phyloP scores from a whole-genome alignment of 2,797 vertebrate species.

The Crotalus adamanteus region DNA sequence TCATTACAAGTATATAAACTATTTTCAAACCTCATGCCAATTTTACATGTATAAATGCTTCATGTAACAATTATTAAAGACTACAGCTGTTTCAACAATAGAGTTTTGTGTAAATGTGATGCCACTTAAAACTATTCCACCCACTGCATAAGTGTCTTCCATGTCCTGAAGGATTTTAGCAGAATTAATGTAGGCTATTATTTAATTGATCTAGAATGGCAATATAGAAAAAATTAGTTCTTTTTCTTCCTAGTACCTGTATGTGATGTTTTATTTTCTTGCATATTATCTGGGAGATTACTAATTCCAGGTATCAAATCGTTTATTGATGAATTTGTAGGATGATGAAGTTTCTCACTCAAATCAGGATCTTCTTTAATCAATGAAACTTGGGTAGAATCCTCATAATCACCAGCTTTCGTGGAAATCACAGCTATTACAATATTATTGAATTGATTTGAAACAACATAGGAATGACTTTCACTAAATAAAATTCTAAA shows the following conservation, averaged over 20 bases:
- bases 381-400: background rate
- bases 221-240: background rate
- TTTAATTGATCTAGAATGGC: background rate
- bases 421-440: slow-evolving; percentile 4
- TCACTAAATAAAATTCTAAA: background rate
- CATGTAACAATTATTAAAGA: slow-evolving; percentile 38
- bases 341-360: background rate
- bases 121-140: background rate
- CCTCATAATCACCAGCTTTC: background rate
- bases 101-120: slow-evolving; percentile 44
- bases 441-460: slow-evolving; percentile 6
- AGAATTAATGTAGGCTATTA: background rate
- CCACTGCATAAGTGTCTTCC: background rate
- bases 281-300: background rate
- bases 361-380: background rate
- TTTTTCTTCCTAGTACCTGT: background rate
- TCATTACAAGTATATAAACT: background rate
- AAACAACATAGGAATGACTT: background rate
- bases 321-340: background rate
- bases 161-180: background rate
- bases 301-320: background rate
- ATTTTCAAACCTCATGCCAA: background rate
- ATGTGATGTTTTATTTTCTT: slow-evolving; percentile 4
- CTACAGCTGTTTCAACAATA: slow-evolving; percentile 47
- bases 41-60: background rate